These are phyloP conservation scores for Willowsia nigromaculata DNA, from an alignment of 2,888 invertebrate genomes.

Conservation along the genomic window DNA sequence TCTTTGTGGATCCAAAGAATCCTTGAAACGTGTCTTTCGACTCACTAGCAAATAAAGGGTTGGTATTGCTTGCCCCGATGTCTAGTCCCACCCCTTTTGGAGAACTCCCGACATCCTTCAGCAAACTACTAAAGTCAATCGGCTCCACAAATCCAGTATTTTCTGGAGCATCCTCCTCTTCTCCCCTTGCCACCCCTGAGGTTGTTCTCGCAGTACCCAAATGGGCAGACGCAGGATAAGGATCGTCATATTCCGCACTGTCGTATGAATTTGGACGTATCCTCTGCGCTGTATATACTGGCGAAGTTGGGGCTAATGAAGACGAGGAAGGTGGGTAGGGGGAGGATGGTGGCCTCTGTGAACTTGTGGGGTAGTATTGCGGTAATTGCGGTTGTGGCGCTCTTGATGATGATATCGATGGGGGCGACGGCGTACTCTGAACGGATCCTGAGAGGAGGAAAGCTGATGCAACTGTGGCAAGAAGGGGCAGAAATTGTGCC, in stretches of 20 bases:
- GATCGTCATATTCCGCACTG: conserved; percentile 63
- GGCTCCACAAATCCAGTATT: conserved; percentile 82
- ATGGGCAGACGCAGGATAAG: conserved; percentile 65
- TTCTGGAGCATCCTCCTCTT: conserved; percentile 64
- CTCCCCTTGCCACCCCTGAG: conserved; percentile 43
- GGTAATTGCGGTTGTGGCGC: conserved; percentile 49
- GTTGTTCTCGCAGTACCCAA: conserved; percentile 70
- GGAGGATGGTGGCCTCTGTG: conserved; percentile 51
- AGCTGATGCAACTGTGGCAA: conserved; percentile 43
- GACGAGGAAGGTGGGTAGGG: conserved; percentile 31
- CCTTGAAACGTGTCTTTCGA: conserved; percentile 74
- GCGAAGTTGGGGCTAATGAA: conserved; percentile 62
- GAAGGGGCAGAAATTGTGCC: conserved; percentile 47
- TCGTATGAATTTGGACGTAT: conserved; percentile 51
- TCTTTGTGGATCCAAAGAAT: conserved; percentile 77
- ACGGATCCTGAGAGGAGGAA: conserved; percentile 41
- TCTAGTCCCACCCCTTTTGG: conserved; percentile 79
- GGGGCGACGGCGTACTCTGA: conserved; percentile 32
- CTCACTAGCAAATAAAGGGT: conserved; percentile 73
- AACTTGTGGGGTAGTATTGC: conserved; percentile 49
- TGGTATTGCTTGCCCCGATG: conserved; percentile 79
- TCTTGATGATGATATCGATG: conserved; percentile 19
- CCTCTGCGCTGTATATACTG: conserved; percentile 69
- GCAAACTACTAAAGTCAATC: conserved; percentile 83
- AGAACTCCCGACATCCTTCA: conserved; percentile 80